Conservation (phyloP, 2,113 vertebrate genomes). For the Neoarius graeffei region DNA sequence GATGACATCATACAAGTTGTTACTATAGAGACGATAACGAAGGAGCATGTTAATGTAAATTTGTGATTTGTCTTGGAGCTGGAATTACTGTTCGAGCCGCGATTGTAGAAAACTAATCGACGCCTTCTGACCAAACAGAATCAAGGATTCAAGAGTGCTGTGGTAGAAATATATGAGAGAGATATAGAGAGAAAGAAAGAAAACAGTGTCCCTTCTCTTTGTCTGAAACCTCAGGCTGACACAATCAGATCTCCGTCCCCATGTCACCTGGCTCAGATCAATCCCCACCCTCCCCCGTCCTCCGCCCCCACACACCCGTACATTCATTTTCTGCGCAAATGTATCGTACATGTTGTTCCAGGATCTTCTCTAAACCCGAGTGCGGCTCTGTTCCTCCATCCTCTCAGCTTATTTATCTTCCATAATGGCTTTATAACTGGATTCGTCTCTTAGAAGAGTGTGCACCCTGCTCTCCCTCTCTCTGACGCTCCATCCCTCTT, state of each 20-base stretch:
- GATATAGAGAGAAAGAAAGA: too few relatives aligned
- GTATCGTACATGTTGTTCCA: conserved; percentile 13
- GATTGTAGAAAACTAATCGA: background rate
- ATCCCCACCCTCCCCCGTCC: background rate
- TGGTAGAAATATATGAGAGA: background rate
- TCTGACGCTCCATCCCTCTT: conserved; percentile 31
- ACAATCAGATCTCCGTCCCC: background rate
- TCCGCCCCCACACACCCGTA: conserved; percentile 9
- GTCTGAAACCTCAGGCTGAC: background rate
- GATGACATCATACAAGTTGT: background rate
- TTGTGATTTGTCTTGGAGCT: background rate
- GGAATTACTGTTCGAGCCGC: background rate
- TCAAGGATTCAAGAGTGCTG: background rate
- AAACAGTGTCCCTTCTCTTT: too few relatives aligned
- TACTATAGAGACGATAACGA: background rate
- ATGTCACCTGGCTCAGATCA: conserved; percentile 5
- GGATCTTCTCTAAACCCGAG: background rate
- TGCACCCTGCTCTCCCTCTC: conserved; percentile 40
- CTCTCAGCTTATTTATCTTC: conserved; percentile 46
- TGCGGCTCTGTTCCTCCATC: conserved; percentile 17
- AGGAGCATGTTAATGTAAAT: background rate
- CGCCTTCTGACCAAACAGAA: background rate
- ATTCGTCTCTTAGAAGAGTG: conserved; percentile 40
- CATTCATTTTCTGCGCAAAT: background rate
- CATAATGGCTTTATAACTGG: conserved; percentile 52